Percentiles rank a stretch among this genome's conserved stretches.
Conservation (phyloP, 1,140 invertebrate genomes). For the Drosophila grimshawi region DNA sequence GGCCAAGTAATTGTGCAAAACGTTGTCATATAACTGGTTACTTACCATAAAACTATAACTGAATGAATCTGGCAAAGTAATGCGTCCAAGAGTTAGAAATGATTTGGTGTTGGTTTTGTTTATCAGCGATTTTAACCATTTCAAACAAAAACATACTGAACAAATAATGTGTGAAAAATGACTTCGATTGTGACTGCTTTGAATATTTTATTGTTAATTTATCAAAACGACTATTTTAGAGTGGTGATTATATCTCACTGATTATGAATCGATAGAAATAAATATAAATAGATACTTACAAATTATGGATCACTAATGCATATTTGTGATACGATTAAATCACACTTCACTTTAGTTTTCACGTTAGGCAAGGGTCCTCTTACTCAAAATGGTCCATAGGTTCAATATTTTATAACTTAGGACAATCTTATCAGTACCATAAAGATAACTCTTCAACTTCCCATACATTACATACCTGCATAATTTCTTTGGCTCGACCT, state of each 20-base stretch:
- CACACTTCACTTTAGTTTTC: background rate
- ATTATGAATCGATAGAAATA: slow-evolving; percentile 5
- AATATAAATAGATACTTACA: background rate
- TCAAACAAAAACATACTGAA: slow-evolving; percentile 14
- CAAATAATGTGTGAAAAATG: slow-evolving; percentile 40
- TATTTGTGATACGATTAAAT: no score
- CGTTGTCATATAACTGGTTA: slow-evolving; percentile 64
- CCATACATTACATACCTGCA: background rate
- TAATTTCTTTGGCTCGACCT: slow-evolving; percentile 16
- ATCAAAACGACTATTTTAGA: slow-evolving; percentile 1
- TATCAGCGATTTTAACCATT: slow-evolving; percentile 28
- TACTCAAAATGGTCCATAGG: no score
- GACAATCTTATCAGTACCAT: background rate
- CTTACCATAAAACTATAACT: slow-evolving; percentile 28
- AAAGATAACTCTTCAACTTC: background rate
- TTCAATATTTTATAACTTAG: no score
- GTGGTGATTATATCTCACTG: background rate
- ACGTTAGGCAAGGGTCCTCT: no score
- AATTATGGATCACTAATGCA: no score
- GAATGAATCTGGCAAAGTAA: background rate
- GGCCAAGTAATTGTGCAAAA: slow-evolving; percentile 60
- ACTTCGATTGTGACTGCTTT: slow-evolving; percentile 2
- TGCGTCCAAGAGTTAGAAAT: slow-evolving; percentile 13
- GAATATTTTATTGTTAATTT: slow-evolving; percentile 17
- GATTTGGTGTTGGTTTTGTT: background rate